Conservation (phyloP, 2,113 vertebrate genomes). For the Isichthys henryi region DNA sequence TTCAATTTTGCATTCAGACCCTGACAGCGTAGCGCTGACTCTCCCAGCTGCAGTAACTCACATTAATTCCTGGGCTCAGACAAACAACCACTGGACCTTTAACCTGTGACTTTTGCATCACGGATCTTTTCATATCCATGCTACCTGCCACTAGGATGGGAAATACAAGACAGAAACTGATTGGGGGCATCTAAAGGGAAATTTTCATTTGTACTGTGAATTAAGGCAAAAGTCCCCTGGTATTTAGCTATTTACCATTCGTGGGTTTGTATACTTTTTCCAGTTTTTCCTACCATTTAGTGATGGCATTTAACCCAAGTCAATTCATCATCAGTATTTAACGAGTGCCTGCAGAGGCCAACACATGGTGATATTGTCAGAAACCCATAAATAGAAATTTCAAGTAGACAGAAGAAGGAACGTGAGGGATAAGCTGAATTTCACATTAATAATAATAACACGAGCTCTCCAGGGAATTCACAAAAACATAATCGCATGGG, state of each 20-base stretch:
- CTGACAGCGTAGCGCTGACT: not conserved
- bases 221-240: not conserved
- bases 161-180: not conserved
- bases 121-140: not conserved
- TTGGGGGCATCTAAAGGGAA: not conserved
- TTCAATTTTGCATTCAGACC: not conserved
- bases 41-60: not conserved
- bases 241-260: not conserved
- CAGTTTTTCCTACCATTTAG: not conserved
- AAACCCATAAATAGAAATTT: not conserved
- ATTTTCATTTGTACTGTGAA: not conserved
- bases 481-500: constrained; percentile 19
- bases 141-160: not conserved
- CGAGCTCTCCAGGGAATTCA: not conserved
- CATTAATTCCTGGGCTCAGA: not conserved
- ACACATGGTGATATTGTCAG: not conserved
- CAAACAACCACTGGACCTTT: not conserved
- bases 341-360: not conserved
- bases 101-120: not conserved
- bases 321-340: not conserved
- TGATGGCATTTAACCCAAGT: not conserved
- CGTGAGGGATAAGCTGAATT: not conserved
- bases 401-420: constrained; percentile 5
- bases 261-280: not conserved
- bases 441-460: not conserved